Conservation (phyloP, 2,888 invertebrate species). For the Ligdia adustata region DNA sequence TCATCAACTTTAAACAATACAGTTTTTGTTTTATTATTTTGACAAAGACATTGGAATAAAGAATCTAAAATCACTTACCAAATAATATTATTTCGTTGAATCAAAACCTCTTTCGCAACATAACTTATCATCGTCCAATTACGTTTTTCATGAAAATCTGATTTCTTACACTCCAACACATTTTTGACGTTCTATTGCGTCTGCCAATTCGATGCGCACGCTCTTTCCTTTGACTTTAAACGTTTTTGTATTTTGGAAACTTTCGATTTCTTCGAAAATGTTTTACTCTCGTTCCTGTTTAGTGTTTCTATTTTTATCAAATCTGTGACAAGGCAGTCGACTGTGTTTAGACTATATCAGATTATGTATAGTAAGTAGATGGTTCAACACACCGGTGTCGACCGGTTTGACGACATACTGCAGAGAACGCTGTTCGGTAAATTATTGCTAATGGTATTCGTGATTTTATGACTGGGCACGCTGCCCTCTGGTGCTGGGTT, state of each 20-base stretch:
- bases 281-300: conserved; percentile 1
- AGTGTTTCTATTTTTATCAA: conserved; percentile 1
- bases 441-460: conserved; percentile 11
- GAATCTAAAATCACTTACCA: too few species aligned
- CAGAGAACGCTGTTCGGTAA: conserved; percentile 10
- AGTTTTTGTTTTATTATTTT: too few species aligned
- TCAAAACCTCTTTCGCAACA: too few species aligned
- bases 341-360: not conserved
- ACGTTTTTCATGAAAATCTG: conserved; percentile 3
- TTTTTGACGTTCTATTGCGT: conserved; percentile 7
- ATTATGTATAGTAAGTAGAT: not conserved
- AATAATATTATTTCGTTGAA: too few species aligned
- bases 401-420: conserved; percentile 17
- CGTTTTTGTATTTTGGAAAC: conserved; percentile 11
- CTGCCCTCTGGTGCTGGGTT: too few species aligned
- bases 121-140: not conserved
- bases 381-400: conserved; percentile 11
- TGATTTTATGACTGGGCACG: conserved; percentile 5
- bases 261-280: conserved; percentile 15
- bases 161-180: conserved; percentile 6
- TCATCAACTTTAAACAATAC: too few species aligned
- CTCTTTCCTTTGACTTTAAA: conserved; percentile 2
- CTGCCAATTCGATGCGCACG: conserved; percentile 19
- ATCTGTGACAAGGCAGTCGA: conserved; percentile 1
- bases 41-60: too few species aligned